phyloP scores from a whole-genome alignment of 2,888 invertebrate genomes.

The Drosophila nigritarsus region DNA sequence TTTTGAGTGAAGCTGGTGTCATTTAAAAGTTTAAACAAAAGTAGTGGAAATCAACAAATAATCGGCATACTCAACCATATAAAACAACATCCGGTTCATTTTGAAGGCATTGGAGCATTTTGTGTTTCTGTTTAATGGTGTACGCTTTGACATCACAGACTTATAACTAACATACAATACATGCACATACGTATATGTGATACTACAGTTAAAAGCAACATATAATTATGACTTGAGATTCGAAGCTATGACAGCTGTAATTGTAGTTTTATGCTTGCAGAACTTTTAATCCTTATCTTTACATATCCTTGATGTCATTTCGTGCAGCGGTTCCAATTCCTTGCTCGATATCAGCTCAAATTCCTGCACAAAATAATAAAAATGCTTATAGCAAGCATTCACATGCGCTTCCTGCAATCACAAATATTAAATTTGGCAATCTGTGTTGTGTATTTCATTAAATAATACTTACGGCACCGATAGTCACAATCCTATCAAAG shows the following conservation, averaged over 20 bases:
- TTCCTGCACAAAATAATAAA: constrained; percentile 95
- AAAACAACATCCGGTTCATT: neutral
- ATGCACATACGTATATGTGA: constrained; percentile 13
- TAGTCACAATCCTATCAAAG: constrained; percentile 94
- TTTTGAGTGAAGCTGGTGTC: neutral
- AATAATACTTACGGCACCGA: constrained; percentile 91
- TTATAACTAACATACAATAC: constrained; percentile 47
- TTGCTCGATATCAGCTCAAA: constrained; percentile 92
- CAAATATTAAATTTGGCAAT: neutral
- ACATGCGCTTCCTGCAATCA: constrained; percentile 91
- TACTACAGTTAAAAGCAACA: constrained; percentile 47
- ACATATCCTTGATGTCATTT: constrained; percentile 91
- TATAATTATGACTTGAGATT: constrained; percentile 58
- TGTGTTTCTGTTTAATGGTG: constrained; percentile 41
- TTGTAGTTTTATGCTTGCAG: constrained; percentile 7
- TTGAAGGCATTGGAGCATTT: constrained; percentile 15
- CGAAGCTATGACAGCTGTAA: constrained; percentile 17
- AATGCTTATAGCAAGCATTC: constrained; percentile 97
- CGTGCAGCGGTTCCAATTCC: constrained; percentile 93
- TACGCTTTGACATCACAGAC: constrained; percentile 54
- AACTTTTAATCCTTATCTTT: constrained; percentile 85
- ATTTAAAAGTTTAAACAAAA: neutral
- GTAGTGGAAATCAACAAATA: neutral
- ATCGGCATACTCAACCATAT: neutral
- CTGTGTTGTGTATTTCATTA: neutral